These are phyloP conservation scores for Hylaea fasciaria DNA, from an alignment of 2,888 invertebrate species.

Conservation along the genomic window DNA sequence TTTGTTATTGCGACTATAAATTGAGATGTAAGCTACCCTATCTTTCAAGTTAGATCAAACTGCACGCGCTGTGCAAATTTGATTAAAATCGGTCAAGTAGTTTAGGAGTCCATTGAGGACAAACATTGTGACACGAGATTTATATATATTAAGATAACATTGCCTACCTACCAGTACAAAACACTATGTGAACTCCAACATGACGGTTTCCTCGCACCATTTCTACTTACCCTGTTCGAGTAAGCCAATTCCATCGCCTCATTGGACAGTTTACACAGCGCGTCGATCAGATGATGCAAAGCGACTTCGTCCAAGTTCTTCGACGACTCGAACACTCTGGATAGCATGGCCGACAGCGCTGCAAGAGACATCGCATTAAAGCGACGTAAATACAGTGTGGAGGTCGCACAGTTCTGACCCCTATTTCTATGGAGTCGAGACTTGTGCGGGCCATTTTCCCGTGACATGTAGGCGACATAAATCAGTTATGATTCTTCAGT, in stretches of 20 bases:
- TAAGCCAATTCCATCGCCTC: constrained; percentile 99
- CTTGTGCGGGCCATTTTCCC: neutral
- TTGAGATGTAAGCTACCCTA: too few relatives aligned
- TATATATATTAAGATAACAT: too few relatives aligned
- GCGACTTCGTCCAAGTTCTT: constrained; percentile 97
- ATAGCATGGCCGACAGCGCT: constrained; percentile 94
- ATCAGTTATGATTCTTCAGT: too few relatives aligned
- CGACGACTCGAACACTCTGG: constrained; percentile 97
- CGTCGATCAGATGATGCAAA: constrained; percentile 97
- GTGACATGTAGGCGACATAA: neutral
- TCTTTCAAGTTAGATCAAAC: too few relatives aligned
- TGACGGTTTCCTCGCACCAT: too few relatives aligned
- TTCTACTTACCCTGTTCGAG: constrained; percentile 90
- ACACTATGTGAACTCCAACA: too few relatives aligned
- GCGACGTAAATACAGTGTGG: neutral
- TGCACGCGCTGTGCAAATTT: too few relatives aligned
- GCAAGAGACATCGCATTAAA: constrained; percentile 35
- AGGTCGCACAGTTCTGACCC: neutral
- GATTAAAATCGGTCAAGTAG: too few relatives aligned
- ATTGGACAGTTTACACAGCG: constrained; percentile 96
- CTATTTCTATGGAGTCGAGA: neutral
- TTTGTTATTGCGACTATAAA: too few relatives aligned
- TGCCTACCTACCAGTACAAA: too few relatives aligned
- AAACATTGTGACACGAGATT: too few relatives aligned
- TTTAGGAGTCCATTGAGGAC: too few relatives aligned